phyloP scores from a whole-genome alignment of 2,888 invertebrate genomes.

The Clunio marinus region DNA sequence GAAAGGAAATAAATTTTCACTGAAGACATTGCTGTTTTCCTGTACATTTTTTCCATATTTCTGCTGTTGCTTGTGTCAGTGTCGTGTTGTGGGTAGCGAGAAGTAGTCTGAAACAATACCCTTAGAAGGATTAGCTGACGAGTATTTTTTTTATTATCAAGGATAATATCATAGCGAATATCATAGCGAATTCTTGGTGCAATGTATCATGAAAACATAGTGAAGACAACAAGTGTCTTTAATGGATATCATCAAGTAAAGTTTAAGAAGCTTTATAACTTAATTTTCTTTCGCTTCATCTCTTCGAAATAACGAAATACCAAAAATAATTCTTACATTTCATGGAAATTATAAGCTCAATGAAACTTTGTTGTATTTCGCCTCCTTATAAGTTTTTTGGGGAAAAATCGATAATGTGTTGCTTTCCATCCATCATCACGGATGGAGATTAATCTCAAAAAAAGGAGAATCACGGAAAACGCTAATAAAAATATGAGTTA shows the following conservation, averaged over 20 bases:
- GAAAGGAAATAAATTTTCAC: too few species aligned
- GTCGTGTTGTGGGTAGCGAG: conserved; percentile 1
- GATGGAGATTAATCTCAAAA: not conserved
- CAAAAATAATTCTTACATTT: not conserved
- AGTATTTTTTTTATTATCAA: too few species aligned
- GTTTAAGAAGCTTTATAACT: too few species aligned
- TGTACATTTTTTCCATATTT: not conserved
- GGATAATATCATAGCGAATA: too few species aligned
- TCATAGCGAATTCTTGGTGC: not conserved
- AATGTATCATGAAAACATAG: conserved; percentile 3
- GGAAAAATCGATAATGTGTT: conserved; percentile 16
- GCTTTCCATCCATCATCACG: conserved; percentile 16
- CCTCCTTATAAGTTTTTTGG: too few species aligned
- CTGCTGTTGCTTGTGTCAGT: conserved; percentile 14
- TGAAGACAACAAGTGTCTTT: conserved; percentile 35
- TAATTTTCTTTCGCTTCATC: not conserved
- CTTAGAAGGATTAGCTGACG: too few species aligned
- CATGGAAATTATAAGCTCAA: not conserved
- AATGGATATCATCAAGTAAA: conserved; percentile 38
- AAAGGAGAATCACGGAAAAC: not conserved
- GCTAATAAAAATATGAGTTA: too few species aligned
- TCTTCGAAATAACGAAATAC: not conserved
- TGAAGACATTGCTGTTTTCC: not conserved
- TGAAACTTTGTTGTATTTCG: too few species aligned
- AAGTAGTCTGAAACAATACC: not conserved